Evolutionary conservation across 2,797 vertebrate species (phyloP), one percentile per base, ranked within the genome.

Genomic region (Paedocypris micromegethes): DNA sequence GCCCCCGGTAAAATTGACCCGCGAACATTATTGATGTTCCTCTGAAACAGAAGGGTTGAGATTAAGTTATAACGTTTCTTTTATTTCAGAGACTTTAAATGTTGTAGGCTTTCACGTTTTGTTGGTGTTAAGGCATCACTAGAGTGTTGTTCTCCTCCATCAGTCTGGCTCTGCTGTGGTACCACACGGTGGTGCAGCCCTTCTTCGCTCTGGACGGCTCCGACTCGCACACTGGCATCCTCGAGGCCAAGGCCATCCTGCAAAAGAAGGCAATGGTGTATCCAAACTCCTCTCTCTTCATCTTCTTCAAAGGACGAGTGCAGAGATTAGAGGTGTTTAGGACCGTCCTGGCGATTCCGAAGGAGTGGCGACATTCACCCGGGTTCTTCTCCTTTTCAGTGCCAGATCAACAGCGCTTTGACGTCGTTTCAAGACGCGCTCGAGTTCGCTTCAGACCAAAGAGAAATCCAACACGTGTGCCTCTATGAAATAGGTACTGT

Each of bases 391-490:
- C 44, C 78, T 40, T 66, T 45, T 39, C 72, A 99, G 96, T 97
- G 96, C 85, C 93, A 98, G 86, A 98, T 97, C 87, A 95, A 92
- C 77, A 92, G 91, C 90, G 97, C 97, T 86, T 91, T 99, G 92
- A 89, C 85, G 6, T 98, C 95, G 58, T 99, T 99, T 85, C 90
- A 90, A 23, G 90, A 91, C 8, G 96, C 97, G 80, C 86, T 99
- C 87, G 91, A 94, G 61, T 91, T 98, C 72, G 96, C 96, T 8
- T 86, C 91, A 6, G 96, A 96, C 75, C 97, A 99, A 89, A 91
- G 96, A 79, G 97, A 99, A 86, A 98, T 99, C 78, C 97, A 99
- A 3, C 97, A 99, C 0, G 92, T 99, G 75, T 99, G 97, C 82
- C 87, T 99, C 49, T 99, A 99, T 83, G 97, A 99, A 88, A 99